Evolutionary conservation across 2,113 vertebrate genomes (phyloP), one percentile per base, ranked within the genome.

Genomic region (Mus pahari): DNA sequence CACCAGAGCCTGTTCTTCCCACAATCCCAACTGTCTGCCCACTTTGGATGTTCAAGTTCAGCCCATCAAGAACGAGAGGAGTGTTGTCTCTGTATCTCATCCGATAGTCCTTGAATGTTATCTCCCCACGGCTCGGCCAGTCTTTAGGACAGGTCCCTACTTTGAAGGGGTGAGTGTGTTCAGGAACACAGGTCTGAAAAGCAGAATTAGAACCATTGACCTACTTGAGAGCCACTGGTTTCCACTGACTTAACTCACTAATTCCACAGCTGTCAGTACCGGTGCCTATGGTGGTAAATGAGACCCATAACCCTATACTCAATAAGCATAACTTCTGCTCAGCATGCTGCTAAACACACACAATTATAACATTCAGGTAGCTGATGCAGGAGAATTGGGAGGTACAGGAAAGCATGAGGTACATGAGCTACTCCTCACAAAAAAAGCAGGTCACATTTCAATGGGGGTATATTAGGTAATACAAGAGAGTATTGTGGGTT

Each of bases 1-100:
- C 98, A 99, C 98, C 99, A 26, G 98, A 99, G 26, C 98, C 98
- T 1, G 98, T 99, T 84, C 98, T 98, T 97, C 99, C 99, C 53
- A 99, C 98, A n/a, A 99, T 99, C 60, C 99, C 99, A 22, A 99
- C 95, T 17, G 98, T 99, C 98, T 99, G 98, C 91, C 97, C 97
- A n/a, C 98, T 96, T 2, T 74, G 84, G 86, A 99, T 98, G 84
- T 13, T 39, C 68, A 99, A 88, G 77, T 98, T 96, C 75, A 99
- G 97, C 26, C 97, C 95, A 0, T 98, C 95, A 8, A 99, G 98
- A 77, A 99, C 98, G 0, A 99, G 96, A 1, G 98, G 99, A 1
- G 98, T 99, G 62, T 98, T 98, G 84, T 98, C 97, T 95, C 99
- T 98, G 94, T 99, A 99, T 96, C 98, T 98, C 98, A 99, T 99